Percentiles rank a stretch among this genome's conserved stretches.
phyloP scores from a whole-genome alignment of 2,888 invertebrate genomes.

The Priocnemis perturbator region DNA sequence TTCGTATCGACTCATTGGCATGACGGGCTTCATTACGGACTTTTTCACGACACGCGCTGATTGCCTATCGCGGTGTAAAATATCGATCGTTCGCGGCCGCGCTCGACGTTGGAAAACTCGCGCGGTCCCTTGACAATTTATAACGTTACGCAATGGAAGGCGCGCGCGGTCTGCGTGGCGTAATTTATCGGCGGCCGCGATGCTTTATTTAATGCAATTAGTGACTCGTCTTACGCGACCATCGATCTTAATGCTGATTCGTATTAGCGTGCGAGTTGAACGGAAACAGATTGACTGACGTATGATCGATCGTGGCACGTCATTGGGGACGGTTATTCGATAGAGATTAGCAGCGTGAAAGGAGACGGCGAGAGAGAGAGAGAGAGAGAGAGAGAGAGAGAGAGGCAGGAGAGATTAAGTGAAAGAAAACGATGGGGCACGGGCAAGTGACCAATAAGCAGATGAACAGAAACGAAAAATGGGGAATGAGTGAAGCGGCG shows the following conservation, averaged over 20 bases:
- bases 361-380: background rate
- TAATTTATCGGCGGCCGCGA: too few relatives aligned
- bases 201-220: too few relatives aligned
- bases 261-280: conserved; percentile 31
- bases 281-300: conserved; percentile 34
- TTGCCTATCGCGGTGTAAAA: background rate
- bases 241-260: too few relatives aligned
- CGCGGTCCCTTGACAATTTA: too few relatives aligned
- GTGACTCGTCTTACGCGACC: too few relatives aligned
- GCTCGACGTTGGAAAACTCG: background rate
- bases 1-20: too few relatives aligned
- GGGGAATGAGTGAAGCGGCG: conserved; percentile 8
- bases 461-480: conserved; percentile 3
- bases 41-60: too few relatives aligned
- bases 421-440: conserved; percentile 13
- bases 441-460: background rate
- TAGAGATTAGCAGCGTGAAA: background rate
- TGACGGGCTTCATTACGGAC: too few relatives aligned
- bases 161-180: too few relatives aligned
- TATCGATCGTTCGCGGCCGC: conserved; percentile 12
- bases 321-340: conserved; percentile 22
- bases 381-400: background rate
- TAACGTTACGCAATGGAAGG: too few relatives aligned
- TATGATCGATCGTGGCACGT: conserved; percentile 38
- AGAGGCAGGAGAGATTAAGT: conserved; percentile 5